Evolutionary conservation across 2,888 invertebrate species (phyloP), one percentile per base, ranked within the genome.

Genomic region (Tenthredo scrophulariae): DNA sequence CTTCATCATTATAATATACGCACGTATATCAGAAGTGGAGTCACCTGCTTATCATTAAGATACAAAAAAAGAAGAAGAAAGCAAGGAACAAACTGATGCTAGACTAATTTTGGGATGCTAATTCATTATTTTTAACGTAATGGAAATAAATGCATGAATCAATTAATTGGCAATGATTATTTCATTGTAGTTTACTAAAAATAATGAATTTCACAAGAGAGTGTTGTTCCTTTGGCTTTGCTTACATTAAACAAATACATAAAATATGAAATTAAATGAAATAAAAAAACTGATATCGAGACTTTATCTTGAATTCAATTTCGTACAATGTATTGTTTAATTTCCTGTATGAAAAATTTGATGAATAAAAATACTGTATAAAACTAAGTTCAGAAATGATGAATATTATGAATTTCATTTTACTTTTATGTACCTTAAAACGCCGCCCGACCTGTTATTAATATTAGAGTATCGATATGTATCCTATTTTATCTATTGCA

Each of bases 401-500:
- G 18, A 18, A 10, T 10, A n/a, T 50, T 33, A 33, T 54, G 9
- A 7, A 15, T 54, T 29, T 29, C 10, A 29, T 50, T 50, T 54
- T 9, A 33, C 29, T 50, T 77, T 54, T 33, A 26, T 54, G 18
- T 26, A 62, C 77, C 29, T 33, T 77, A 18, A 40, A 72, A 10
- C 62, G 1, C 62, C 43, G 6, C 46, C 46, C 50, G 46, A 40
- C 75, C 26, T 1, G 26, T 77, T 77, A 50, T 77, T 77, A 77
- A 77, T 77, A 54, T 77, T 77, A 33, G 50, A 54, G n/a, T 54
- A 77, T 29, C 50, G 77, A 77, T 54, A 50, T 18, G 18, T 33
- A 50, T 46, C 50, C 22, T 22, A 75, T 77, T 77, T 77, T 77
- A 77, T 67, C 67, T 80, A 40, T 80, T 22, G 26, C 80, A 62